Evolutionary conservation across 2,113 vertebrate genomes (phyloP), one percentile per base, ranked within the genome.

Genomic region (Datnioides undecimradiatus): DNA sequence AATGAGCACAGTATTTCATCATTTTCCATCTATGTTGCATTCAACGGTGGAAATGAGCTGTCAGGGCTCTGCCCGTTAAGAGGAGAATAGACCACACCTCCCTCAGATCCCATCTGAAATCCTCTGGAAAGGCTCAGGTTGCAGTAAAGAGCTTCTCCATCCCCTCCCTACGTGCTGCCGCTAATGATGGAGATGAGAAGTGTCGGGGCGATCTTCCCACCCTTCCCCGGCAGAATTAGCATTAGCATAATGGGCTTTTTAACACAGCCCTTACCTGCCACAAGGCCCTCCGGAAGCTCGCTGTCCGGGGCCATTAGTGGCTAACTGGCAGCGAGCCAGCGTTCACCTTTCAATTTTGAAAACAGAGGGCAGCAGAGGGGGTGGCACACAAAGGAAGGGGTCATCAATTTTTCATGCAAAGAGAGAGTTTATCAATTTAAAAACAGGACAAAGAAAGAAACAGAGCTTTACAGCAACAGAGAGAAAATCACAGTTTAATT

Each of bases 191-290:
- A 80, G 68, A 83, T 78, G 82, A 90, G 83, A 87, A 89, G 86
- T 86, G 83, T 91, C 49, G 52, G 73, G 74, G 76, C 19, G 46
- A 80, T 84, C 68, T 70, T 71, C 70, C 76, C 75, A 65, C 54
- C 80, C 79, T 82, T 69, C 79, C 85, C 38, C 17, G 6, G 79
- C 88, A 70, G 85, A 91, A 90, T 91, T 88, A 90, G 55, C 84
- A 91, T 93, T 92, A 90, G 87, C 93, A 92, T 93, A 94, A 95
- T 93, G 85, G 87, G 72, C 79, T 91, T 93, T 91, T 93, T 90
- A 93, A 92, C 87, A 80, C 77, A 12, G 86, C 85, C 74, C 83
- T 84, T 86, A 89, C 89, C 88, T 92, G 85, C 90, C 91, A 85
- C 41, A 59, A 86, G 86, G 76, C 82, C 72, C 40, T 4, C 67